Conservation (phyloP, 1,140 invertebrate genomes). For the Conus ventricosus region DNA sequence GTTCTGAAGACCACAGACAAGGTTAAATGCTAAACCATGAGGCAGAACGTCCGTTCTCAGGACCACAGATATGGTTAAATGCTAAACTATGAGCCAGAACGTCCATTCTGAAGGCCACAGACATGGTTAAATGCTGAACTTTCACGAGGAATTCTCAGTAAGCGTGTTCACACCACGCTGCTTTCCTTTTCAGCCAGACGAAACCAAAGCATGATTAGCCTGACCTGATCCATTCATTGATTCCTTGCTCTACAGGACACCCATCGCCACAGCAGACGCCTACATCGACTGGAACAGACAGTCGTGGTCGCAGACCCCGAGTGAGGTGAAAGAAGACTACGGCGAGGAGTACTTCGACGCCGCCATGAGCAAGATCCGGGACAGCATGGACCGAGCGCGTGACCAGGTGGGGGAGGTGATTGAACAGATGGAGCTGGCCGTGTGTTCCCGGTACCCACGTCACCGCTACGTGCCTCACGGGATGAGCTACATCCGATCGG, state of each 20-base stretch:
- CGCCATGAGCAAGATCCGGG: constrained; percentile 57
- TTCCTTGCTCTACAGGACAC: constrained; percentile 52
- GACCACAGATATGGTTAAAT: no score
- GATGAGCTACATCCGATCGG: constrained; percentile 52
- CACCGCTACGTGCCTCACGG: constrained; percentile 65
- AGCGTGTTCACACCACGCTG: no score
- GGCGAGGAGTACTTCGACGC: constrained; percentile 69
- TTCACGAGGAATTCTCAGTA: no score
- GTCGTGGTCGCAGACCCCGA: constrained; percentile 68
- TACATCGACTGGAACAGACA: constrained; percentile 62
- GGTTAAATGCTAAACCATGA: no score
- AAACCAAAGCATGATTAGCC: no score
- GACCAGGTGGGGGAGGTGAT: constrained; percentile 61
- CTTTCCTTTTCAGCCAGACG: no score
- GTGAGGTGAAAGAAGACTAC: constrained; percentile 66
- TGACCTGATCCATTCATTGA: no score
- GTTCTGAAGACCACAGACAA: no score
- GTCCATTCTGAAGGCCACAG: no score
- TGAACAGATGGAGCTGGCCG: constrained; percentile 66
- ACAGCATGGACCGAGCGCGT: constrained; percentile 60
- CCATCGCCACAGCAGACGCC: constrained; percentile 58
- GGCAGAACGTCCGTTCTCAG: no score
- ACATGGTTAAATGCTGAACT: no score
- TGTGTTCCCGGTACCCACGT: constrained; percentile 54
- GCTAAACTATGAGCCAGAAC: no score